A percentile compares a stretch with the other conserved stretches of the same genome.
Conservation (phyloP, 2,113 vertebrate genomes). For the Salvator merianae region DNA sequence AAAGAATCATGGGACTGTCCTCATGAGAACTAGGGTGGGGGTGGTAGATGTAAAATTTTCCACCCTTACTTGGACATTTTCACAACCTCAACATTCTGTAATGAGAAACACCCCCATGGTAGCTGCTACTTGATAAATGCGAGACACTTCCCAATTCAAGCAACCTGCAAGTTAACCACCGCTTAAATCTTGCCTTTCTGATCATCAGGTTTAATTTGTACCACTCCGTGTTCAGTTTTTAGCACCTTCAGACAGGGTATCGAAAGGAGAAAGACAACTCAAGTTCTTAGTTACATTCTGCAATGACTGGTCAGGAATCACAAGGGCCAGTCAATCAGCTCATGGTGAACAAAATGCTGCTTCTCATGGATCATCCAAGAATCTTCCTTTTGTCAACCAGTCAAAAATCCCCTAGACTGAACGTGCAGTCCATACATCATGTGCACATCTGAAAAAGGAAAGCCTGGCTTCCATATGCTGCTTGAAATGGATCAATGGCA, state of each 20-base stretch:
- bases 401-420: background rate
- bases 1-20: background rate
- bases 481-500: background rate
- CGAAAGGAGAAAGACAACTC: fast-evolving
- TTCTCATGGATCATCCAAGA: background rate
- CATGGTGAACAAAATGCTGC: background rate
- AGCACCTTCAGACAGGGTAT: background rate
- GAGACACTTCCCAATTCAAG: background rate
- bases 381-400: background rate
- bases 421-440: background rate
- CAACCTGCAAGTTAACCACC: too few relatives aligned
- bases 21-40: background rate
- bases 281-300: background rate
- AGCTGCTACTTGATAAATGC: background rate
- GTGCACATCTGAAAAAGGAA: background rate
- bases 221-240: background rate
- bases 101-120: background rate
- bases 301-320: background rate
- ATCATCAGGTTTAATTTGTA: background rate
- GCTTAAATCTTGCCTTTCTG: too few relatives aligned
- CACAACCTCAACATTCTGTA: background rate
- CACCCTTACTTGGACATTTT: background rate
- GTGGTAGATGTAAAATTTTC: background rate
- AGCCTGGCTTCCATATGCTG: background rate
- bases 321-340: background rate